Conservation (phyloP, 2,113 vertebrate species). For the Heterochromis multidens region DNA sequence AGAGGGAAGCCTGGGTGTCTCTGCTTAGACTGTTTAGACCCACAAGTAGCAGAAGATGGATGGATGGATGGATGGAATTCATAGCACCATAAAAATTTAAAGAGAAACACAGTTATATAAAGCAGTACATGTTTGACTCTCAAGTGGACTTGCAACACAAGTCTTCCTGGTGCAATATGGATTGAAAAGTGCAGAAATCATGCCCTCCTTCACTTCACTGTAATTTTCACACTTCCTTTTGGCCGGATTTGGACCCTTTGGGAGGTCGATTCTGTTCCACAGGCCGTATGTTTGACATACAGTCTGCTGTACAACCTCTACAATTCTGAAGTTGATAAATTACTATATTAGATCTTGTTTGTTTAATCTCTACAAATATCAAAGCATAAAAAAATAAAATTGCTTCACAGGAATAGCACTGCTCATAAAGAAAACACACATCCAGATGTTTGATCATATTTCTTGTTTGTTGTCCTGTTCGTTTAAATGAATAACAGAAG, state of each 20-base stretch:
- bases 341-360: background rate
- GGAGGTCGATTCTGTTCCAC: background rate
- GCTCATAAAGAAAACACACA: background rate
- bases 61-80: background rate
- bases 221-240: background rate
- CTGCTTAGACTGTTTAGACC: too few relatives aligned
- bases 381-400: background rate
- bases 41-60: background rate
- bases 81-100: background rate
- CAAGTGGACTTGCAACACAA: background rate
- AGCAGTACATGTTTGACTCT: background rate
- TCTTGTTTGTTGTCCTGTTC: background rate
- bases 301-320: background rate
- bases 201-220: background rate
- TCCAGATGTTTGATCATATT: background rate
- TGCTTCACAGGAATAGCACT: background rate
- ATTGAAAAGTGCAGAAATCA: too few relatives aligned
- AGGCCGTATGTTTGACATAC: background rate
- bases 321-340: background rate
- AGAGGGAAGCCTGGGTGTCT: too few relatives aligned
- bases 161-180: too few relatives aligned
- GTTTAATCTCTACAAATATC: background rate
- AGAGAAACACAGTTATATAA: background rate
- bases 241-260: background rate
- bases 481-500: background rate